Percentiles rank a stretch among this genome's conserved stretches.
Evolutionary conservation across 2,113 vertebrate species (phyloP).

Genomic region (Semnornis frantzii): DNA sequence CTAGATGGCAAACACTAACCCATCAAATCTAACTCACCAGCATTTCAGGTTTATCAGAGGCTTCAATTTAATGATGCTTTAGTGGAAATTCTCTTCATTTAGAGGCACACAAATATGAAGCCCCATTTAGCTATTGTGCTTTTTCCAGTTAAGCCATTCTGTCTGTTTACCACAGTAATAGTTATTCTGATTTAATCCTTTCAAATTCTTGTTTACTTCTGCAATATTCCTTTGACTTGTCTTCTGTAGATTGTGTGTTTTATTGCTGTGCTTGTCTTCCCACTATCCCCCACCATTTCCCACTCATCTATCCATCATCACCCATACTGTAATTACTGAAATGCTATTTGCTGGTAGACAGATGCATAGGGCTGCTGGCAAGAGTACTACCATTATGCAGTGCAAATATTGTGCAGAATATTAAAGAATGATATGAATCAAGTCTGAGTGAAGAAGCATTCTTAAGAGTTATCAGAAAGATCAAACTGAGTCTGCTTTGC

Average conservation of each 20-base stretch:
- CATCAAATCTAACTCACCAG: conserved; percentile 39
- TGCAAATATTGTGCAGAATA: conserved; percentile 34
- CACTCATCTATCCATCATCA: background rate
- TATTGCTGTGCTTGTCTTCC: conserved; percentile 22
- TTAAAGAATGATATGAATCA: conserved; percentile 58
- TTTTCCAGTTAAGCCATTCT: background rate
- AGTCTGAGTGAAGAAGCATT: conserved; percentile 13
- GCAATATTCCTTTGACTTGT: conserved; percentile 14
- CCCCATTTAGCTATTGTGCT: background rate
- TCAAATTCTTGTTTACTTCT: conserved; percentile 1
- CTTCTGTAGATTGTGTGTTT: background rate
- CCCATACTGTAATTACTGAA: conserved; percentile 54
- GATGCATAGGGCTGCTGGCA: conserved; percentile 33
- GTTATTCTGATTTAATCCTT: background rate
- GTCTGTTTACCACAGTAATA: background rate
- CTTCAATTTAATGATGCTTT: conserved; percentile 36
- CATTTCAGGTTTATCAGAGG: conserved; percentile 65
- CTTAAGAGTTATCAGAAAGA: conserved; percentile 15
- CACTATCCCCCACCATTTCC: background rate
- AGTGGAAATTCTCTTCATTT: conserved; percentile 37
- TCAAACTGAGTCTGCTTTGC: conserved; percentile 27
- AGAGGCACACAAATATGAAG: background rate
- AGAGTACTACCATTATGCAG: conserved; percentile 38
- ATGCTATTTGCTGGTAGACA: conserved; percentile 39
- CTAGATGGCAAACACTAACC: conserved; percentile 53